Evolutionary conservation across 1,140 invertebrate species (phyloP).

Genomic region (Drosophila tropicalis): DNA sequence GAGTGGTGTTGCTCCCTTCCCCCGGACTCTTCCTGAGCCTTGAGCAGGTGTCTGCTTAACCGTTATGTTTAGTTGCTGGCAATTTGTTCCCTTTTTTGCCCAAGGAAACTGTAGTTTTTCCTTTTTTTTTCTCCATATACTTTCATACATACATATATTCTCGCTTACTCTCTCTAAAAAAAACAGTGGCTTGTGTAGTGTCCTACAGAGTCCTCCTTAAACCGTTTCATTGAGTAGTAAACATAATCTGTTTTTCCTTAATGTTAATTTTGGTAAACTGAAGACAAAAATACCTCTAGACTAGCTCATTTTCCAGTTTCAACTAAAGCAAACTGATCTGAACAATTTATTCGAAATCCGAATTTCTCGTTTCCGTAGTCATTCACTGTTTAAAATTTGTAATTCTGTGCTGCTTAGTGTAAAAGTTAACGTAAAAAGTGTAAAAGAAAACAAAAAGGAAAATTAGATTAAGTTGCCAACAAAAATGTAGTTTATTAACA

Average conservation of each 20-base stretch:
- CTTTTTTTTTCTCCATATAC: slow-evolving; percentile 2
- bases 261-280: too few species aligned
- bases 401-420: slow-evolving; percentile 29
- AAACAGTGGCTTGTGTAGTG: slow-evolving; percentile 1
- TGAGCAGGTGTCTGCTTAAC: slow-evolving; percentile 80
- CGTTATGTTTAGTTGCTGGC: slow-evolving; percentile 81
- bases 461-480: slow-evolving; percentile 56
- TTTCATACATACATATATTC: slow-evolving; percentile 15
- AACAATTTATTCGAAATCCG: too few species aligned
- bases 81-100: slow-evolving; percentile 68
- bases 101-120: slow-evolving; percentile 10
- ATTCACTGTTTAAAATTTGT: background rate
- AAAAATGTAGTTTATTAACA: slow-evolving; percentile 61
- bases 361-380: too few species aligned
- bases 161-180: background rate
- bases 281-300: too few species aligned
- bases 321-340: too few species aligned
- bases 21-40: slow-evolving; percentile 32
- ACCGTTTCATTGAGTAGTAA: background rate
- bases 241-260: too few species aligned
- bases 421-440: slow-evolving; percentile 9
- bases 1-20: slow-evolving; percentile 39
- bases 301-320: too few species aligned
- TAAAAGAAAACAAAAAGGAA: background rate
- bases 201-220: background rate